Conservation (phyloP, 2,113 vertebrate genomes). For the Istiophorus platypterus region DNA sequence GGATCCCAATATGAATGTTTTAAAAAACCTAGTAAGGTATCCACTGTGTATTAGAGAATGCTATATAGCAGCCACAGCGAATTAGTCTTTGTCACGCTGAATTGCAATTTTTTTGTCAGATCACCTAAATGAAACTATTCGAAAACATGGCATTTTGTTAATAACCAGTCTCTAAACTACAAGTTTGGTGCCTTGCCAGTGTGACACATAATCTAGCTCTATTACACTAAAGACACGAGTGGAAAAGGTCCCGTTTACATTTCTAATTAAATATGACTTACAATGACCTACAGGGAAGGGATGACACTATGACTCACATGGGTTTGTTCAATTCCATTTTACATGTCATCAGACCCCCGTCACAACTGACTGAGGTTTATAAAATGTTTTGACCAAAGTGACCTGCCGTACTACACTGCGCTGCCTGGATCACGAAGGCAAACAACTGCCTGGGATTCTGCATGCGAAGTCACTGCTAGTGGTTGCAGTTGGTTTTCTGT, state of each 20-base stretch:
- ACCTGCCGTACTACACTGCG: neutral
- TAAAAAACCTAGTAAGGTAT: neutral
- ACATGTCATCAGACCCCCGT: neutral
- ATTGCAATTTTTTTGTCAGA: neutral
- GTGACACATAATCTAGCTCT: neutral
- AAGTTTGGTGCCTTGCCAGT: neutral
- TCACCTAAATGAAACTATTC: neutral
- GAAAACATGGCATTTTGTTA: neutral
- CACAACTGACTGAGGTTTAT: neutral
- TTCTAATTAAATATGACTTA: neutral
- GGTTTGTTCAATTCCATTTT: neutral
- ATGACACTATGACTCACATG: neutral
- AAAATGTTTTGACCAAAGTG: constrained; percentile 12
- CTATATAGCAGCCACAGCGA: neutral
- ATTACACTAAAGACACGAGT: neutral
- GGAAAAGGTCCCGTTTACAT: neutral
- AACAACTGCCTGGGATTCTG: constrained; percentile 16
- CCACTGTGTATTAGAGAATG: neutral
- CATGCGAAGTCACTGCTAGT: constrained; percentile 20
- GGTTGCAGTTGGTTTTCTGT: constrained; percentile 32
- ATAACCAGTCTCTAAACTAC: neutral
- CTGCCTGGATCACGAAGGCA: constrained; percentile 20
- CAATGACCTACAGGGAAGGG: neutral
- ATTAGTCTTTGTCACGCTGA: neutral
- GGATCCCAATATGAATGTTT: neutral